Conservation (phyloP, 2,888 invertebrate genomes). For the Cactoblastis cactorum region DNA sequence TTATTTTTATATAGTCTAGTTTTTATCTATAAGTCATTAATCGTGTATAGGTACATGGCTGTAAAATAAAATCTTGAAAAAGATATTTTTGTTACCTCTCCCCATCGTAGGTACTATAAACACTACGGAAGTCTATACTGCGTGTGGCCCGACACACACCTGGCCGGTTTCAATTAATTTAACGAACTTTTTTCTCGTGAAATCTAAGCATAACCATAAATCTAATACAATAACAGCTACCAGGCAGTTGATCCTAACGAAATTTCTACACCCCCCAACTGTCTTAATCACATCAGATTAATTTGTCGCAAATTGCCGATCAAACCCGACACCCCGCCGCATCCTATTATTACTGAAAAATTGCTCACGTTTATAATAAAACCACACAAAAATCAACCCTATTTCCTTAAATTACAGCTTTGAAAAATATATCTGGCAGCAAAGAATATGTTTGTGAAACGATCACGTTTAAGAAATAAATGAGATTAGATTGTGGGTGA, state of each 20-base stretch:
- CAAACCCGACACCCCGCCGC: constrained; percentile 37
- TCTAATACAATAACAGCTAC: no score
- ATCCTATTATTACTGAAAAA: constrained; percentile 38
- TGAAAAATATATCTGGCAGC: not conserved
- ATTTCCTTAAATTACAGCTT: not conserved
- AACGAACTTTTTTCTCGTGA: no score
- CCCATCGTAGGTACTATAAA: no score
- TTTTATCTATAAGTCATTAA: no score
- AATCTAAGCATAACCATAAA: no score
- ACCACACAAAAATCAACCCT: constrained; percentile 2
- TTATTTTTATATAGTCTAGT: no score
- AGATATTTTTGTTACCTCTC: no score
- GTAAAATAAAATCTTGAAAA: no score
- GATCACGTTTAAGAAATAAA: constrained; percentile 21
- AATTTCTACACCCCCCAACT: constrained; percentile 2
- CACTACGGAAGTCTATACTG: no score
- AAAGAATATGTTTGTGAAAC: constrained; percentile 17
- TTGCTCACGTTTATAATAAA: constrained; percentile 8
- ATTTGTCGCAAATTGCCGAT: constrained; percentile 43
- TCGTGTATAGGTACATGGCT: no score
- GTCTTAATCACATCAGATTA: constrained; percentile 13
- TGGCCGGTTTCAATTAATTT: no score
- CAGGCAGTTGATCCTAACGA: not conserved
- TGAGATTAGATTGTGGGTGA: constrained; percentile 23
- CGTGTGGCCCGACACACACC: no score